These are phyloP conservation scores for Tetraneura akinire DNA, from an alignment of 1,140 invertebrate species.

Conservation along the genomic window DNA sequence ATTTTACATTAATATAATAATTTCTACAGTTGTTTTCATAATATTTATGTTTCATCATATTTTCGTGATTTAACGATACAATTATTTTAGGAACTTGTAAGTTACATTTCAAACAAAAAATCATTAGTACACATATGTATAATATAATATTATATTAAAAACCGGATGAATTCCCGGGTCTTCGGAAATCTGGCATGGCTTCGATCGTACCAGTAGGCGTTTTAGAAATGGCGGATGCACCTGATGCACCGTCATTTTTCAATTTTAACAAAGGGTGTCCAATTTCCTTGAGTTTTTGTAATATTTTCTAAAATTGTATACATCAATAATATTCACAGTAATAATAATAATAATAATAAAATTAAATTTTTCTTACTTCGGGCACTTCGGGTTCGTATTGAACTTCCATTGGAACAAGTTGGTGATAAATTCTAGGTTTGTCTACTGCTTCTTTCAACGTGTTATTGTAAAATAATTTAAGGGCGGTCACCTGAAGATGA, in stretches of 20 bases:
- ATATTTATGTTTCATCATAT: no score
- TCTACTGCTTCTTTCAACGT: conserved; percentile 33
- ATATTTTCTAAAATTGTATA: conserved; percentile 50
- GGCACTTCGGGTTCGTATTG: conserved; percentile 13
- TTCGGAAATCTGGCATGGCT: conserved; percentile 52
- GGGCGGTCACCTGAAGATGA: background rate
- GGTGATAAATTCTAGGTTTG: conserved; percentile 34
- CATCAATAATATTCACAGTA: background rate
- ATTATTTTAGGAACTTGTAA: no score
- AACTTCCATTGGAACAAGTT: conserved; percentile 34
- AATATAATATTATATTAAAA: conserved; percentile 7
- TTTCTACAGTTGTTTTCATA: no score
- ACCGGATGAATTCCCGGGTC: conserved; percentile 52
- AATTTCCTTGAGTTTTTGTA: conserved; percentile 43
- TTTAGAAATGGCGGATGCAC: conserved; percentile 51
- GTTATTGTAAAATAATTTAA: conserved; percentile 27
- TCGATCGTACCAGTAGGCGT: background rate
- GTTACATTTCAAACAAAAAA: no score
- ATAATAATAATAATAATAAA: no score
- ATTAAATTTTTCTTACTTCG: background rate
- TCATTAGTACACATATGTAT: background rate
- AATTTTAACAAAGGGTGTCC: conserved; percentile 32
- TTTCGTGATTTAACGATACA: no score
- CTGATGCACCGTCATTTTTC: background rate
- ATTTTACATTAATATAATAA: no score